phyloP scores from a whole-genome alignment of 2,888 invertebrate genomes.

The Synergus japonicus region DNA sequence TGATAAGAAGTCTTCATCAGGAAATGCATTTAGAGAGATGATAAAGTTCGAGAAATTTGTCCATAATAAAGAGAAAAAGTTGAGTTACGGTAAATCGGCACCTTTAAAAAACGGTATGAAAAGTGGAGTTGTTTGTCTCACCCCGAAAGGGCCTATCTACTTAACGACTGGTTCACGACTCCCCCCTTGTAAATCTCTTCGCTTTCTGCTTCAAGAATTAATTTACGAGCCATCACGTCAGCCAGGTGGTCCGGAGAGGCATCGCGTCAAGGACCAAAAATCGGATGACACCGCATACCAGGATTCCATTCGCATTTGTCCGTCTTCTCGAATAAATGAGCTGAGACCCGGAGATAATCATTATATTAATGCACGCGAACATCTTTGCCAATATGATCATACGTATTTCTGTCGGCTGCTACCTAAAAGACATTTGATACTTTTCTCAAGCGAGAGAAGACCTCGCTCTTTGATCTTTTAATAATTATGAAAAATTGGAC shows the following conservation, averaged over 20 bases:
- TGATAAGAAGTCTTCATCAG: neutral
- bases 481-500: conserved; percentile 19
- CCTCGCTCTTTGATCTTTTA: conserved; percentile 10
- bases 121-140: conserved; percentile 40
- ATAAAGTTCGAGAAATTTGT: conserved; percentile 34
- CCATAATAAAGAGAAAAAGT: conserved; percentile 5
- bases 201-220: conserved; percentile 40
- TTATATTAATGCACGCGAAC: conserved; percentile 38
- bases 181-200: conserved; percentile 39
- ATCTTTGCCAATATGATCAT: conserved; percentile 38
- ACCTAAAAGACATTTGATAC: conserved; percentile 36
- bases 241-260: conserved; percentile 42
- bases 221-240: conserved; percentile 42
- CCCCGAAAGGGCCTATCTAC: conserved; percentile 36
- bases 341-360: conserved; percentile 34
- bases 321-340: conserved; percentile 26
- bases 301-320: conserved; percentile 42
- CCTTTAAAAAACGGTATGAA: conserved; percentile 34
- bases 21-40: conserved; percentile 24
- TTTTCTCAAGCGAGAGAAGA: neutral
- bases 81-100: conserved; percentile 32
- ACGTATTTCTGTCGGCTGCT: conserved; percentile 39
- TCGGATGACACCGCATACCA: conserved; percentile 40
- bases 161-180: conserved; percentile 36
- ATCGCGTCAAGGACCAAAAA: conserved; percentile 40